Evolutionary conservation across 2,113 vertebrate genomes (phyloP), one percentile per base, ranked within the genome.

Genomic region (Myotis davidii): DNA sequence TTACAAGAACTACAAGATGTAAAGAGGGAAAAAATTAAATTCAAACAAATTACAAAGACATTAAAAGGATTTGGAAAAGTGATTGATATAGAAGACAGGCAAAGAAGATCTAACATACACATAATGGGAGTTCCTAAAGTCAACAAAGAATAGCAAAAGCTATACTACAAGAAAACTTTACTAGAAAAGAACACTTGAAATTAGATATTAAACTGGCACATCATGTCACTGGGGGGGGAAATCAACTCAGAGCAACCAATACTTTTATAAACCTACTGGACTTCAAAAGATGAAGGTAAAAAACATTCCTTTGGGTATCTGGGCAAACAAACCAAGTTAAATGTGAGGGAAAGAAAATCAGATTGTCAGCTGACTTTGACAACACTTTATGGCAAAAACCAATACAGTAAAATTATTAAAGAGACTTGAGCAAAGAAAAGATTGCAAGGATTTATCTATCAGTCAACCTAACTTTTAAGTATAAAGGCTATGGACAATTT

Each of bases 101-200:
- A 85, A 95, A 90, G 64, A 94, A 59, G 86, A 91, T 16, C 34
- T 72, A 91, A 91, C 74, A 91, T 8, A 65, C 3, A 45, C 25
- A 59, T 23, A 85, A 73, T 2, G 23, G 50, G 50, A 67, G 27
- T 9, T 84, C 50, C 54, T 65, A 54, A 61, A 93, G 61, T 25
- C 52, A 59, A 17, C 5, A 1, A 59, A 39, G 23, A 81, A 27
- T 0, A 64, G 37, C 17, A 29, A 92, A 61, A 39, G 9, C n/a
- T 50, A 18, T 12, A 69, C 21, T n/a, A 9, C 16, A 72, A 65
- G 56, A 81, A 84, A 39, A 72, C n/a, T 54, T 85, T 27, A 76
- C 27, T 25, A 48, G 3, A 5, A 82, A 83, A 65, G 14, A 59
- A 37, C 5, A 17, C 13, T 25, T 42, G 52, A 69, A 82, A 56